Base-by-base conservation (phyloP, 2,113 vertebrate species). In the Argyrosomus japonicus region DNA sequence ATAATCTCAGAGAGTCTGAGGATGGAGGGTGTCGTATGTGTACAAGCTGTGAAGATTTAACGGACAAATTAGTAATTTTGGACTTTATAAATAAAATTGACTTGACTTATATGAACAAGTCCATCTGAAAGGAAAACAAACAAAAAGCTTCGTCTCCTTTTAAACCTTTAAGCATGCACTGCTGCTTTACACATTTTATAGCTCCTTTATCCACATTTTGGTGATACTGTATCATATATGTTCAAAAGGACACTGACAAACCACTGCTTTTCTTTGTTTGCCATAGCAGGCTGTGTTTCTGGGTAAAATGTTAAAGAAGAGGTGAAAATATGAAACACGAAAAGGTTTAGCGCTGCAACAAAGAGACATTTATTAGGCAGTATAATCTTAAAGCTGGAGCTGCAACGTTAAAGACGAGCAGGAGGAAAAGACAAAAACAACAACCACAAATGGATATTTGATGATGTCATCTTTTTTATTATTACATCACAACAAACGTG, bases 381-480 rank as follows among this genome's bases (percentile, higher is more conserved):
- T 43, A 25, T 8, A 13, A 61, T 61, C 53, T 50, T 4, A 53
- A 71, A 1, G 2, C 1, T 73, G 50, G 23, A 57, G 53, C 32
- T 45, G 6, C 43, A 47, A 25, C 18, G 45, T 47, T 14, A 11
- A 60, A 21, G 14, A 51, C 29, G 11, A 48, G 9, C 9, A 18
- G 7, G 11, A 4, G 13, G 11, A 25, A 23, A 29, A 61, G 6
- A 27, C 13, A 47, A 61, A 15, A 48, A 6, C 4, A 75, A 60
- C 27, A 70, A 71, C 23, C 68, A 61, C 32, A 72, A n/a, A 71
- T 1, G 3, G 7, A 27, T 69, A 61, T 57, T 50, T 68, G 15
- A 60, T 48, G 3, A 36, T 19, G 8, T 5, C 10, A 13, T 57
- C 1, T 11, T 47, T 87, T 76, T 87, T 78, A 82, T 90, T 83